Evolutionary conservation across 2,797 vertebrate species (phyloP).

Genomic region (Spondyliosoma cantharus): DNA sequence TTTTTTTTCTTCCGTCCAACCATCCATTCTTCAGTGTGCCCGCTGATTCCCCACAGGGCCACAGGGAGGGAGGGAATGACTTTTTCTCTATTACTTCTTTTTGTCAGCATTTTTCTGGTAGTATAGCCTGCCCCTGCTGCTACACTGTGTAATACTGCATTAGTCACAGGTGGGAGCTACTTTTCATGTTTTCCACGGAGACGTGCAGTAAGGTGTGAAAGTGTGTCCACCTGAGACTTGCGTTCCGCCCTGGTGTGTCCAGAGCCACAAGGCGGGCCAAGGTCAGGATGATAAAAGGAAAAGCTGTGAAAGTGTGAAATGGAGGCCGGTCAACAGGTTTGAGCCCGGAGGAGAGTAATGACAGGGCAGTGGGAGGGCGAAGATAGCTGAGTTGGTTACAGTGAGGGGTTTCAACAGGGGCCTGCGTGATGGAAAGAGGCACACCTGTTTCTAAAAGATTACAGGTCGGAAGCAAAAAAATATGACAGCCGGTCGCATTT

Average conservation of each 20-base stretch:
- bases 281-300: slow-evolving; percentile 30
- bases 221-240: slow-evolving; percentile 27
- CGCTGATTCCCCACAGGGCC: background rate
- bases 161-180: slow-evolving; percentile 13
- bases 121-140: background rate
- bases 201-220: slow-evolving; percentile 23
- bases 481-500: background rate
- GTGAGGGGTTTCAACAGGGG: background rate
- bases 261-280: background rate
- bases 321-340: slow-evolving; percentile 18
- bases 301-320: slow-evolving; percentile 27
- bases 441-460: slow-evolving; percentile 19
- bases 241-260: background rate
- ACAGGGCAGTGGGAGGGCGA: slow-evolving; percentile 5
- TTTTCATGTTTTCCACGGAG: slow-evolving; percentile 32
- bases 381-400: background rate
- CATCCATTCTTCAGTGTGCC: background rate
- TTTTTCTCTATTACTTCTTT: slow-evolving; percentile 16
- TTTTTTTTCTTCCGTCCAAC: background rate
- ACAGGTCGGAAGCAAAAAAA: background rate
- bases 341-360: slow-evolving; percentile 19
- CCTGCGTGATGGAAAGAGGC: background rate
- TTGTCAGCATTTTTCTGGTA: background rate
- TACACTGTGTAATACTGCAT: background rate
- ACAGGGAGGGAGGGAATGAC: background rate